Evolutionary conservation across 1,140 invertebrate genomes (phyloP), one percentile per base, ranked within the genome.

Genomic region (Maconellicoccus hirsutus): DNA sequence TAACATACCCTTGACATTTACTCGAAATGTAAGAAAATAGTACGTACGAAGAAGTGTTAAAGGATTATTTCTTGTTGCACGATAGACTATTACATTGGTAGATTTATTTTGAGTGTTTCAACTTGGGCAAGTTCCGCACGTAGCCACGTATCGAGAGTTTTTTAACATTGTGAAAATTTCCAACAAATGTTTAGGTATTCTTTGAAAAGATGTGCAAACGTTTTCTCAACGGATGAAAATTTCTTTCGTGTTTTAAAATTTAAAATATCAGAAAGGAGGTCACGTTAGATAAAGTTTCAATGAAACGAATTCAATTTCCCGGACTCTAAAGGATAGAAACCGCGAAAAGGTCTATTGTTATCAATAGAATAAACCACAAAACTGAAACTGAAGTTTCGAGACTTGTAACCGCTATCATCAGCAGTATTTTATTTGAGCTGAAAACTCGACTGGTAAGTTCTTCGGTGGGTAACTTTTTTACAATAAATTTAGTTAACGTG

Each of bases 251-350:
- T 52, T 16, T 52, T 52, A 52, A 52, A 52, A 52, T 19, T 52
- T 52, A 52, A 52, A 52, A 52, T 52, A 52, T 52, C 12, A 16
- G n/a, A 52, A 52, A 52, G 2, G 42, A 52, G 42, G 42, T 52
- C 42, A 52, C 42, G 42, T 52, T 52, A 52, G 42, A 52, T 52
- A 52, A 19, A 52, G 42, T 52, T 52, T 52, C 42, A 19, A 52
- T n/a, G n/a, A 52, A 52, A 52, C 42, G 42, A 52, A 52, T 52
- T 52, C 42, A 52, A 52, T 52, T 52, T 52, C 42, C 42, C 42
- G 42, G 42, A 52, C 42, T 52, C 10, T 19, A 16, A 52, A 52
- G 42, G 42, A 52, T 19, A 4, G 42, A 52, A 52, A 52, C 42
- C 42, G 42, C 42, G 10, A 19, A 52, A 52, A 52, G 42, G 42